These are phyloP conservation scores for Ochropacha duplaris DNA, from an alignment of 2,888 invertebrate species.

Conservation along the genomic window DNA sequence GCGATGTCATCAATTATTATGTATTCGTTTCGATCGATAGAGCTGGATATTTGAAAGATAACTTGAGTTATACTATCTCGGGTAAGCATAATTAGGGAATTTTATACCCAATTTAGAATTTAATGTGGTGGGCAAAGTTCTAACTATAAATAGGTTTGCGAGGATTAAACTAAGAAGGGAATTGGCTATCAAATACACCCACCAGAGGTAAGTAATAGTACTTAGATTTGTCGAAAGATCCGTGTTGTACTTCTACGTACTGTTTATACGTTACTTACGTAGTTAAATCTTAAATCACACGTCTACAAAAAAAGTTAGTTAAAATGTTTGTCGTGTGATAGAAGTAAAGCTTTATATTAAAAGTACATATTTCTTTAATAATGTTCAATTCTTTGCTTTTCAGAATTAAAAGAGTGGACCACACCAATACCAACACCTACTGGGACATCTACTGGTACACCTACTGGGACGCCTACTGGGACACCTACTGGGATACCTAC, in stretches of 20 bases:
- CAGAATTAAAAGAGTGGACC: not conserved
- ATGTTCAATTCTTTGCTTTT: not conserved
- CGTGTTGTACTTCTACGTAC: too few relatives aligned
- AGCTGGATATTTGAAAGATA: constrained; percentile 70
- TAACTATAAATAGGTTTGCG: not conserved
- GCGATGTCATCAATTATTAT: constrained; percentile 85
- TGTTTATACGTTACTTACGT: too few relatives aligned
- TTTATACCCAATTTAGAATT: not conserved
- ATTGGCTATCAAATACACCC: too few relatives aligned
- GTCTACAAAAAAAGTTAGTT: too few relatives aligned
- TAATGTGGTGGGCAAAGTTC: not conserved
- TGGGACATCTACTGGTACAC: not conserved
- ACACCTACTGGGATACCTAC: too few relatives aligned
- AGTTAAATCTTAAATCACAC: too few relatives aligned
- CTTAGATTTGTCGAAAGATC: too few relatives aligned
- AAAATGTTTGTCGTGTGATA: too few relatives aligned
- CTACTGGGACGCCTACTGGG: not conserved
- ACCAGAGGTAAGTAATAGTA: too few relatives aligned
- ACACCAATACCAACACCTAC: not conserved
- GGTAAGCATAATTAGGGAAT: constrained; percentile 44
- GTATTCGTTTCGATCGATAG: constrained; percentile 80
- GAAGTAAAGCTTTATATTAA: too few relatives aligned
- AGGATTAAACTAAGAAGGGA: too few relatives aligned
- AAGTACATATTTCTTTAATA: not conserved
- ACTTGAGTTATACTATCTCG: constrained; percentile 58